Percentiles rank a stretch among this genome's conserved stretches.
phyloP scores from a whole-genome alignment of 2,888 invertebrate species.

The Exephanes ischioxanthus region DNA sequence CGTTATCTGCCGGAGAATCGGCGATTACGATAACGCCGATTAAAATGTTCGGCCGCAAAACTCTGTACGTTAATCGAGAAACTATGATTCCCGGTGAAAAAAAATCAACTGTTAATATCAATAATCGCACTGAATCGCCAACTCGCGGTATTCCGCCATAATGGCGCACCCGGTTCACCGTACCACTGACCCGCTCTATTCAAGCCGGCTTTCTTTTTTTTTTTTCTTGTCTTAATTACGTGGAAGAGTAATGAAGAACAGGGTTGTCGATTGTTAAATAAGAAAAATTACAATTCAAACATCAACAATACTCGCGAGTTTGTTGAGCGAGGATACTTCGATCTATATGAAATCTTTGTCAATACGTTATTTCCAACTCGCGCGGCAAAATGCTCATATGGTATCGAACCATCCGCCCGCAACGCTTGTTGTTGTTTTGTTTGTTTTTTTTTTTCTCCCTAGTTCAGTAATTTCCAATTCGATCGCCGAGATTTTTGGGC shows the following conservation, averaged over 20 bases:
- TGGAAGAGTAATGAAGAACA: background rate
- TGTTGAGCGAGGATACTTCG: background rate
- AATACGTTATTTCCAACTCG: background rate
- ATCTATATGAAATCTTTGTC: background rate
- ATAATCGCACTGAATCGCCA: slow-evolving; percentile 34
- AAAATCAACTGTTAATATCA: background rate
- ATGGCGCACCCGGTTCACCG: slow-evolving; percentile 64
- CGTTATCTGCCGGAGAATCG: background rate
- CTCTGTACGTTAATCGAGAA: background rate
- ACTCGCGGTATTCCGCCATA: slow-evolving; percentile 57
- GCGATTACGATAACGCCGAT: background rate
- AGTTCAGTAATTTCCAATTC: slow-evolving; percentile 17
- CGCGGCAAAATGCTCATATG: slow-evolving; percentile 31
- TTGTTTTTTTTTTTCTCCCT: background rate
- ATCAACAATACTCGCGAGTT: background rate
- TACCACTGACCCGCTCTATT: slow-evolving; percentile 43
- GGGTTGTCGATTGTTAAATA: background rate
- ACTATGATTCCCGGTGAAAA: background rate
- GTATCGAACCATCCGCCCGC: slow-evolving; percentile 35
- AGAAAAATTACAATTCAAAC: background rate
- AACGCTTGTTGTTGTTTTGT: slow-evolving; percentile 41
- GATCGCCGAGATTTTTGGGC: background rate
- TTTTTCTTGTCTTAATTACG: background rate
- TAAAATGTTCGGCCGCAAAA: background rate
- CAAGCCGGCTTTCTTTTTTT: slow-evolving; percentile 52